phyloP scores from a whole-genome alignment of 2,888 invertebrate genomes.

The Cephus sareptanus region DNA sequence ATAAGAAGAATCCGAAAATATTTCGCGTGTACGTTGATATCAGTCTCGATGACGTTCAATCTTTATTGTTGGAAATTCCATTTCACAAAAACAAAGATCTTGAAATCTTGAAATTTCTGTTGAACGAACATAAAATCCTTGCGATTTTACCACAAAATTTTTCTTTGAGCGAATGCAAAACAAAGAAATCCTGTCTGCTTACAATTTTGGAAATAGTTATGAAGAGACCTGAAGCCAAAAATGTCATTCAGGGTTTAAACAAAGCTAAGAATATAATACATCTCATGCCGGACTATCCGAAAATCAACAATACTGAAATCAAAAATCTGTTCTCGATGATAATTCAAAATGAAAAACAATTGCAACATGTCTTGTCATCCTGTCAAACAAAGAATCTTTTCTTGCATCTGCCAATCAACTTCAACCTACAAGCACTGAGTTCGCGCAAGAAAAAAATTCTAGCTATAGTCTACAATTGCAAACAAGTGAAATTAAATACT shows the following conservation, averaged over 20 bases:
- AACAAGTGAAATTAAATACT: neutral
- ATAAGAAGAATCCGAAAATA: no score
- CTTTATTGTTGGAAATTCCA: no score
- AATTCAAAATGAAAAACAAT: neutral
- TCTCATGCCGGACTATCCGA: slow-evolving; percentile 18
- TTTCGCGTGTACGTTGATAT: no score
- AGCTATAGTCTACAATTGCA: no score
- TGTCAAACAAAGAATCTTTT: slow-evolving; percentile 8
- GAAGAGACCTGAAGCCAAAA: neutral
- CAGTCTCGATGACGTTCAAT: no score
- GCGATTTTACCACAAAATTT: slow-evolving; percentile 17
- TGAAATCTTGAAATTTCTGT: neutral
- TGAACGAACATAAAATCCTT: slow-evolving; percentile 11
- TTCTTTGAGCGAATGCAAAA: slow-evolving; percentile 11
- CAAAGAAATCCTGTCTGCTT: slow-evolving; percentile 16
- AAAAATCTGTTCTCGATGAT: slow-evolving; percentile 12
- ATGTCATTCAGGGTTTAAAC: neutral
- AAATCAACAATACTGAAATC: slow-evolving; percentile 17
- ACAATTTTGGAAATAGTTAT: slow-evolving; percentile 11
- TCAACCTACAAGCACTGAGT: slow-evolving; percentile 7
- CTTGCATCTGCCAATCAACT: slow-evolving; percentile 16
- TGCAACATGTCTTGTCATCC: neutral
- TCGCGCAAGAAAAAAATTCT: no score
- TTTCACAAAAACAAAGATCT: no score
- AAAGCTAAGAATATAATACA: slow-evolving; percentile 11